These are phyloP conservation scores for Tromatobia lineatoria DNA, from an alignment of 2,888 invertebrate genomes.

Conservation along the genomic window DNA sequence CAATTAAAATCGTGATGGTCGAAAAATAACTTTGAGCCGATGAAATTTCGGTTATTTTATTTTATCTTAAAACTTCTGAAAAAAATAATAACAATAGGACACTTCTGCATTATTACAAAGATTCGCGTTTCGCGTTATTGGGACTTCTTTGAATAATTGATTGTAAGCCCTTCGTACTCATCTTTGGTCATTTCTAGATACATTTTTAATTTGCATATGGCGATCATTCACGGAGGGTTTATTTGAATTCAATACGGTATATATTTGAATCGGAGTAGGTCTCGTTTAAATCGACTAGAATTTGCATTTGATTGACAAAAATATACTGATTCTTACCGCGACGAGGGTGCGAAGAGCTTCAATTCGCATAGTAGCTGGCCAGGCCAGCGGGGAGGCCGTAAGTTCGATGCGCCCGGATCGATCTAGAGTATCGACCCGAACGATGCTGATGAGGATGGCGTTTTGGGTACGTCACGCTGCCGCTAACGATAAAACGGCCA, in stretches of 20 bases:
- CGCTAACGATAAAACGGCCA: slow-evolving; percentile 38
- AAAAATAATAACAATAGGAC: too few species aligned
- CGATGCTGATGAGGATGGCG: slow-evolving; percentile 73
- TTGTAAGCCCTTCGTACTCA: too few species aligned
- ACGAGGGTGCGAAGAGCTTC: slow-evolving; percentile 91
- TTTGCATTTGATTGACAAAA: neutral
- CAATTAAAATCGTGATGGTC: too few species aligned
- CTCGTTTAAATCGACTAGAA: neutral
- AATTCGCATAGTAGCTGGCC: slow-evolving; percentile 93
- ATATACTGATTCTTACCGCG: slow-evolving; percentile 88
- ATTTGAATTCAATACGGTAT: too few species aligned
- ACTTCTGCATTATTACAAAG: neutral
- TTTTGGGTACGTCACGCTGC: slow-evolving; percentile 47
- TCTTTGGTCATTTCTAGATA: too few species aligned
- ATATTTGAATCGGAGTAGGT: neutral
- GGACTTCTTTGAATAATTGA: neutral
- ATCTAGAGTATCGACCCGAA: slow-evolving; percentile 78
- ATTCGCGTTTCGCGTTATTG: neutral
- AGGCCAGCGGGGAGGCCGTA: slow-evolving; percentile 87
- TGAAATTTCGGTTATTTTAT: too few species aligned
- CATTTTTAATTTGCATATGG: too few species aligned
- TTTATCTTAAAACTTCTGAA: too few species aligned
- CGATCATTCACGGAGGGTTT: too few species aligned
- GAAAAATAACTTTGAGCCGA: too few species aligned
- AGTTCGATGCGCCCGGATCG: slow-evolving; percentile 80